Conservation (phyloP, 2,113 vertebrate genomes). For the Phyllostomus discolor region DNA sequence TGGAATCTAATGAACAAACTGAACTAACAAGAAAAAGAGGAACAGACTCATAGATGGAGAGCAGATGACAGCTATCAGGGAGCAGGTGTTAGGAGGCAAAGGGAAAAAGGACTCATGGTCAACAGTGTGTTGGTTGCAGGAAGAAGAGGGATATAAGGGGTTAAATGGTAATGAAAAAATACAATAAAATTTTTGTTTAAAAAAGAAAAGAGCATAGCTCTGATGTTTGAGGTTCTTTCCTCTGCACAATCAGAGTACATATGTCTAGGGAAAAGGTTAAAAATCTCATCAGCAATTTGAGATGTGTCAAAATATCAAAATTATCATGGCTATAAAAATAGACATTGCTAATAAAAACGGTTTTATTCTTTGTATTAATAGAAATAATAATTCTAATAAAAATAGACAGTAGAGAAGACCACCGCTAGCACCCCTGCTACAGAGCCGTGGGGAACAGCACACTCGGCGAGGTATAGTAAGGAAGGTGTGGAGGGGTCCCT, state of each 20-base stretch:
- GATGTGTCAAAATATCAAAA: conserved; percentile 14
- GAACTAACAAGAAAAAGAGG: no score
- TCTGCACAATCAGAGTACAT: background rate
- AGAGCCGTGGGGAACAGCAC: background rate
- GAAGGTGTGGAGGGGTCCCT: background rate
- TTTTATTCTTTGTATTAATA: background rate
- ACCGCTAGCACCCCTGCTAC: background rate
- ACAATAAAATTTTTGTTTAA: background rate
- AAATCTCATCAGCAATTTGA: background rate
- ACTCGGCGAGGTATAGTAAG: background rate
- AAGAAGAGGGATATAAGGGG: no score
- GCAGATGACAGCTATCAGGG: no score
- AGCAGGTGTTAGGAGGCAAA: no score
- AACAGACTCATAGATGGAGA: no score
- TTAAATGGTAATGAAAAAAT: no score
- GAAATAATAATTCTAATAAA: conserved; percentile 33
- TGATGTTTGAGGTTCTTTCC: background rate
- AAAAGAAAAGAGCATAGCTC: background rate
- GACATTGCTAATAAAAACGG: background rate
- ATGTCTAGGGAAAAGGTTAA: background rate
- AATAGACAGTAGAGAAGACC: background rate
- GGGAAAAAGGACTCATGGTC: no score
- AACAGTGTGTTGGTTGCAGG: no score
- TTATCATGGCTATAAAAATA: background rate
- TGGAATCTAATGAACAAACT: no score